Conservation (phyloP, 2,113 vertebrate genomes). For the Datnioides undecimradiatus region DNA sequence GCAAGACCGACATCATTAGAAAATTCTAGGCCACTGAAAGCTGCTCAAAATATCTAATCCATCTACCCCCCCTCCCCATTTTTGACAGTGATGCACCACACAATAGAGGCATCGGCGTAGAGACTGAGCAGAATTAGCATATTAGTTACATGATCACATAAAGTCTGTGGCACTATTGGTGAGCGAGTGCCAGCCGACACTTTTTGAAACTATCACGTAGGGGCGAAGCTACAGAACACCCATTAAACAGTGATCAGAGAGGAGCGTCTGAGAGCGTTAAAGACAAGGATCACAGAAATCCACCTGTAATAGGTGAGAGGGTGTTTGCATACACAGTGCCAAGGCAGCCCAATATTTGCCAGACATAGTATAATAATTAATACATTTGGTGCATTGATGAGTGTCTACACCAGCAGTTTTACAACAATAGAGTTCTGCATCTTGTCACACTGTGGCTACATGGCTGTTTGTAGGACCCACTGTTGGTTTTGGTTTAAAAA, state of each 20-base stretch:
- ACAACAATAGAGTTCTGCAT: background rate
- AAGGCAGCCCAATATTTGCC: too few relatives aligned
- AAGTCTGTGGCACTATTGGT: background rate
- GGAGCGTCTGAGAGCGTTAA: background rate
- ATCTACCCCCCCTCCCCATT: fast-evolving
- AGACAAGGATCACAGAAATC: background rate
- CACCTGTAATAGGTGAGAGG: background rate
- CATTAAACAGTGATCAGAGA: background rate
- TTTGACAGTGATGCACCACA: conserved; percentile 43
- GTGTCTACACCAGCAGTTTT: conserved; percentile 2
- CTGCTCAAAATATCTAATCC: conserved; percentile 18
- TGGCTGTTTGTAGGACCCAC: background rate
- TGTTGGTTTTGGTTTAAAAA: background rate
- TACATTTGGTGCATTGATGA: background rate
- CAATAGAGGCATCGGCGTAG: conserved; percentile 17
- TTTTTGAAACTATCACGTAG: conserved; percentile 4
- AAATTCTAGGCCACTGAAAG: conserved; percentile 11
- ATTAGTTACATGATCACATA: conserved; percentile 37
- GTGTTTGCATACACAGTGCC: background rate
- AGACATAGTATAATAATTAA: too few relatives aligned
- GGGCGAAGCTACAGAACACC: background rate
- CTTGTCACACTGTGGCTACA: background rate
- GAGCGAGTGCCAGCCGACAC: conserved; percentile 7
- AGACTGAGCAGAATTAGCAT: conserved; percentile 37
- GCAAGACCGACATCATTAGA: conserved; percentile 2